phyloP scores from a whole-genome alignment of 2,888 invertebrate genomes.

The Tachina lurida region DNA sequence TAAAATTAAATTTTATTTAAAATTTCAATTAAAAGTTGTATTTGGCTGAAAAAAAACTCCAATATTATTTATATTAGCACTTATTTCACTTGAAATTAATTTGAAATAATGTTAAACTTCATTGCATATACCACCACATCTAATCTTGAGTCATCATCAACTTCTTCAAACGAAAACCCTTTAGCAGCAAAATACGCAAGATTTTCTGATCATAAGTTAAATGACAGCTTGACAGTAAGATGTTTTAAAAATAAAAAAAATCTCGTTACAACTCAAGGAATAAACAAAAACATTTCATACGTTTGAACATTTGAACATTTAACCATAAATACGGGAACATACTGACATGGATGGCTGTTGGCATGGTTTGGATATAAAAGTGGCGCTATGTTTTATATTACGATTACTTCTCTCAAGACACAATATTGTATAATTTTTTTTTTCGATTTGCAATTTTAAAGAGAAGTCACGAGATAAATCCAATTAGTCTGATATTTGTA shows the following conservation, averaged over 20 bases:
- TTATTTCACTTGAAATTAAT: no score
- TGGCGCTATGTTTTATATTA: conserved; percentile 66
- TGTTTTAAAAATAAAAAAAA: conserved; percentile 35
- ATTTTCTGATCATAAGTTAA: conserved; percentile 59
- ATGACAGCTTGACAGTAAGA: conserved; percentile 66
- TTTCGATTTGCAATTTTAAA: conserved; percentile 65
- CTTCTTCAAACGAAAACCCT: conserved; percentile 1
- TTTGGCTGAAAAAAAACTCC: no score
- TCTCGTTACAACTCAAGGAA: conserved; percentile 13
- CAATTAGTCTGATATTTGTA: conserved; percentile 83
- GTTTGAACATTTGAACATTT: conserved; percentile 33
- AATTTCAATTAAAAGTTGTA: no score
- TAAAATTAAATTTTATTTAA: no score
- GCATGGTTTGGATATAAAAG: conserved; percentile 54
- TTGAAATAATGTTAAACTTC: no score
- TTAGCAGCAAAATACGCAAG: not conserved
- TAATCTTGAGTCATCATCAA: not conserved
- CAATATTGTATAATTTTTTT: not conserved
- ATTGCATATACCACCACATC: not conserved
- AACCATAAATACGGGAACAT: conserved; percentile 36
- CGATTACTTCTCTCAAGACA: conserved; percentile 18
- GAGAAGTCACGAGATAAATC: conserved; percentile 80
- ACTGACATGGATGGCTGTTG: conserved; percentile 40
- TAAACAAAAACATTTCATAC: conserved; percentile 51
- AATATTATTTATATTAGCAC: no score